These are phyloP conservation scores for Austrolebias charrua DNA, from an alignment of 2,797 vertebrate genomes.

Conservation along the genomic window DNA sequence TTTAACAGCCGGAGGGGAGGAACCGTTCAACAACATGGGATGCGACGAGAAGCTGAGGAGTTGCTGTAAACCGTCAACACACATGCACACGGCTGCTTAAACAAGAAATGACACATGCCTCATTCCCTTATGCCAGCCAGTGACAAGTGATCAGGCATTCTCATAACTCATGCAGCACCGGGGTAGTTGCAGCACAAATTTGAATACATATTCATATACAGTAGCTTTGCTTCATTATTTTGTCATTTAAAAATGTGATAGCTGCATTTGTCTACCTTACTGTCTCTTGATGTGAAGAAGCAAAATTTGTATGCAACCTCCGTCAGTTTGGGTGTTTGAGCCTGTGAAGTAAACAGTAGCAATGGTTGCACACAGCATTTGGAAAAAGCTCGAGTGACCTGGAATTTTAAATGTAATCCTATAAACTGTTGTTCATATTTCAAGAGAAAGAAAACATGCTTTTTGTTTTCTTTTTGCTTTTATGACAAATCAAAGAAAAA, in stretches of 20 bases:
- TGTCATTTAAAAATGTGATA: slow-evolving; percentile 12
- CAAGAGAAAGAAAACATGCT: slow-evolving; percentile 67
- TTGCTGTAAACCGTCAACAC: slow-evolving; percentile 47
- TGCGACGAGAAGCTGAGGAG: slow-evolving; percentile 43
- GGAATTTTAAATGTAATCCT: slow-evolving; percentile 67
- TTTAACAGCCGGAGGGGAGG: slow-evolving; percentile 63
- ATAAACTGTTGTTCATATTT: slow-evolving; percentile 71
- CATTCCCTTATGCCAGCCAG: slow-evolving; percentile 53
- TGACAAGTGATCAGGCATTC: slow-evolving; percentile 62
- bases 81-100: slow-evolving; percentile 41
- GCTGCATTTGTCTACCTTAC: slow-evolving; percentile 22
- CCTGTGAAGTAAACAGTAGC: slow-evolving; percentile 32
- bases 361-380: slow-evolving; percentile 24
- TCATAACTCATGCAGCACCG: slow-evolving; percentile 51
- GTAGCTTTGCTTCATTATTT: slow-evolving; percentile 41
- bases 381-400: slow-evolving; percentile 53
- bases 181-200: slow-evolving; percentile 38
- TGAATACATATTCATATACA: slow-evolving; percentile 44
- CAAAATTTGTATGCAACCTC: slow-evolving; percentile 20
- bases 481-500: no score
- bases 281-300: neutral
- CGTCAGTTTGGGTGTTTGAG: neutral
- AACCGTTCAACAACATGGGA: slow-evolving; percentile 45
- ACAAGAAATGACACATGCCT: slow-evolving; percentile 71
- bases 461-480: slow-evolving; percentile 38